Evolutionary conservation across 2,113 vertebrate species (phyloP), one percentile per base, ranked within the genome.

Genomic region (Nothocercus julius): DNA sequence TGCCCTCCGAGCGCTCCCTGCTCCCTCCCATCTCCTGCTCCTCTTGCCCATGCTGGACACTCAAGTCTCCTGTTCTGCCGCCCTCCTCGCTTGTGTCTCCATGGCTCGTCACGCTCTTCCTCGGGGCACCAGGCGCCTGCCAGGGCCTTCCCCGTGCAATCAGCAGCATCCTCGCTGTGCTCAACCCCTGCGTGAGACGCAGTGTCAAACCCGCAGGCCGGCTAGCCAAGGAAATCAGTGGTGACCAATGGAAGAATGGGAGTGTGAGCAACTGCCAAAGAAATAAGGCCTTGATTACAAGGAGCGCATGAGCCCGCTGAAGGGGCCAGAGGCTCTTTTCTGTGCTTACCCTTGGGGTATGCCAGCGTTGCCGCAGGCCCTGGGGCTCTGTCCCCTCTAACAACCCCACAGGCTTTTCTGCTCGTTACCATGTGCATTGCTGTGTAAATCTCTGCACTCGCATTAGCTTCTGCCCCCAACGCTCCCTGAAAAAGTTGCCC

Each of bases 401-500:
- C 54, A 88, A 85, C 67, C 72, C 67, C 73, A 47, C 1, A 8
- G 62, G 45, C 36, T 64, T 42, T 75, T 62, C 25, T 61, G 32
- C 9, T 70, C 56, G 3, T 30, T 56, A 62, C 51, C 28, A 14
- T 49, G 64, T 16, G 27, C 3, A 1, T 82, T 74, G 80, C 85
- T 87, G 2, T 58, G 38, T 69, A 93, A 84, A 87, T 80, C 93
- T 88, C 70, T 44, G 8, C 77, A 62, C 63, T 90, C 45, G 72
- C 80, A 38, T 67, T 79, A 87, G 58, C 8, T 56, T 62, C 63
- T 90, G n/a, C 74, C 58, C 61, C 86, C 83, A 93, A 42, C 83
- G 63, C 69, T 87, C 82, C 87, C 74, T 61, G 87, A 81, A 93
- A 95, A 93, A 95, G 92, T 74, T 74, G 88, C 92, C 89, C 21